Percentiles rank a stretch among this genome's conserved stretches.
phyloP scores from a whole-genome alignment of 2,888 invertebrate species.

The Meiosimyza platycephala region DNA sequence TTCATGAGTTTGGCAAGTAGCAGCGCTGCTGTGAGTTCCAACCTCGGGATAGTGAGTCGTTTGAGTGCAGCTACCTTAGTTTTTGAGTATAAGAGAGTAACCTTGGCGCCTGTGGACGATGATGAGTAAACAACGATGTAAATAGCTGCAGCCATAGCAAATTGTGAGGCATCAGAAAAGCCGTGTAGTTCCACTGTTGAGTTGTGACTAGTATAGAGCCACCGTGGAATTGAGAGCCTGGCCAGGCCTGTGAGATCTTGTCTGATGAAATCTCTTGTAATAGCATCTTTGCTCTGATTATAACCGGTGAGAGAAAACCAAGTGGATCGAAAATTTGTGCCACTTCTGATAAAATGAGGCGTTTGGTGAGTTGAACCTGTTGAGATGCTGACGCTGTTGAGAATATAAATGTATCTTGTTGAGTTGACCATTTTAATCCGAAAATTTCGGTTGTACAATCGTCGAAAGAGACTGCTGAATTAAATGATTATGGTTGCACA shows the following conservation, averaged over 20 bases:
- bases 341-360: slow-evolving; percentile 26
- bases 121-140: not conserved
- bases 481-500: no score
- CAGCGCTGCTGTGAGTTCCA: slow-evolving; percentile 1
- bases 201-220: not conserved
- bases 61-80: not conserved
- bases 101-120: not conserved
- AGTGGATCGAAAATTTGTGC: slow-evolving; percentile 32
- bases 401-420: slow-evolving; percentile 3
- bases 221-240: not conserved
- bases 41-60: not conserved
- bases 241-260: slow-evolving; percentile 14
- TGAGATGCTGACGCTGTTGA: slow-evolving; percentile 2
- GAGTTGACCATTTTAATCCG: not conserved
- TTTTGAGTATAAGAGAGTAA: not conserved
- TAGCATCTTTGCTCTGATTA: slow-evolving; percentile 22
- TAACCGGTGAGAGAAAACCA: slow-evolving; percentile 26
- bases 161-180: slow-evolving; percentile 24
- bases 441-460: slow-evolving; percentile 3
- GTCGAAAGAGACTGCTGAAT: not conserved
- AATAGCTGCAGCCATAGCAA: not conserved
- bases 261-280: slow-evolving; percentile 12
- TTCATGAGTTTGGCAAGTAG: not conserved
- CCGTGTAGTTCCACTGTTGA: slow-evolving; percentile 13
- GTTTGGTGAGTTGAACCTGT: slow-evolving; percentile 2